phyloP scores from a whole-genome alignment of 2,113 vertebrate genomes.

The Rhinolophus ferrumequinum region DNA sequence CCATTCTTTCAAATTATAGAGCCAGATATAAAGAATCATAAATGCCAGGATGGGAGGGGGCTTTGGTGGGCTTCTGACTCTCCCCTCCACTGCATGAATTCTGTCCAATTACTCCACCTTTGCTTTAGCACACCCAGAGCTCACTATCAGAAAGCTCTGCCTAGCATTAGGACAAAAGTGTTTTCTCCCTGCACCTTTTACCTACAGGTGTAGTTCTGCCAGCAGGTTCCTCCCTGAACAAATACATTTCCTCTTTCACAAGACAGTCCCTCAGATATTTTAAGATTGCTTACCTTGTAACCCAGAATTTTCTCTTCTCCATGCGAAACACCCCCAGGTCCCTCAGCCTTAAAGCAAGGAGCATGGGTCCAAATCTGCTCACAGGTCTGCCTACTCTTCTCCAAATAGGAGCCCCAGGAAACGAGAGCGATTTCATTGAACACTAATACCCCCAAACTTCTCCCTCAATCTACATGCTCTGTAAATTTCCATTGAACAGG shows the following conservation, averaged over 20 bases:
- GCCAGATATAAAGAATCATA: background rate
- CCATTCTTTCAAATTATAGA: background rate
- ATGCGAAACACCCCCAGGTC: background rate
- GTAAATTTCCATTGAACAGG: background rate
- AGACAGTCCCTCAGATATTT: conserved; percentile 63
- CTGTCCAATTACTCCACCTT: background rate
- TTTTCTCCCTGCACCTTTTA: background rate
- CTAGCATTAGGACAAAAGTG: background rate
- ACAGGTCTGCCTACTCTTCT: background rate
- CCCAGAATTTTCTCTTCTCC: conserved; percentile 73
- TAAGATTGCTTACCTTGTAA: conserved; percentile 47
- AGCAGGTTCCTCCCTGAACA: background rate
- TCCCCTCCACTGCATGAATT: rapidly evolving
- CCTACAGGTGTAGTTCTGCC: conserved; percentile 26
- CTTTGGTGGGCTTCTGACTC: background rate
- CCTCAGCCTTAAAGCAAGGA: background rate
- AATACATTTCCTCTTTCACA: conserved; percentile 73
- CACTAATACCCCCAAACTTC: background rate
- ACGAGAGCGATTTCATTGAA: background rate
- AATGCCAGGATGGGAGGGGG: background rate
- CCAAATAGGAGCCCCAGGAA: background rate
- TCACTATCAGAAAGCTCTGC: conserved; percentile 32
- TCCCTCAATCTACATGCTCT: background rate
- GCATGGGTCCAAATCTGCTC: background rate
- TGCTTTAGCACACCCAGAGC: background rate